Evolutionary conservation across 2,797 vertebrate species (phyloP), one percentile per base, ranked within the genome.

Genomic region (Chaetodon trifasciatus): DNA sequence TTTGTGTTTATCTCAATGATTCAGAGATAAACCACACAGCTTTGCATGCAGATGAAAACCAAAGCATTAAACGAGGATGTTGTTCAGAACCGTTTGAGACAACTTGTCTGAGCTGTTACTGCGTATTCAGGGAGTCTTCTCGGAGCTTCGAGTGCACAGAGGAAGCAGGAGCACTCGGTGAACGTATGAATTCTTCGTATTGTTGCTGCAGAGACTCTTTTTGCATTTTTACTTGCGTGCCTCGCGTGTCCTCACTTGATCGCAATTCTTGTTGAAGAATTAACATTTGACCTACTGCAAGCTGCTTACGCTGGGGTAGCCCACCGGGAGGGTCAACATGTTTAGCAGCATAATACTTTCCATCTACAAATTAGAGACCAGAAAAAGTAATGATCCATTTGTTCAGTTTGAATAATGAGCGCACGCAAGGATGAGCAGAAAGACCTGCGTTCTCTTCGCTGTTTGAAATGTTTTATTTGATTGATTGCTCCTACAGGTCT

Each of bases 1-100:
- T 82, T 71, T 86, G 75, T 78, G 76, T 89, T 93, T 81, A 90
- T 88, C 88, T 76, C 74, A 67, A 44, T 89, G 85, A 91, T 87
- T 82, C 73, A 56, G 78, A 87, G 84, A 94, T 92, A 88, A 92
- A 92, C 65, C 63, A n/a, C 35, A 40, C 60, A 61, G 85, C 88
- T 78, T 89, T 87, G 84, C 80, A 85, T 83, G 75, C 80, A 85
- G 71, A 92, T 87, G 75, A 87, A 90, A 82, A 79, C 24, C 73
- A 70, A 70, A 66, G 56, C 79, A 76, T 80, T 49, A 80, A 77
- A 81, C 4, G 0, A 56, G 16, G 61, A 57, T 76, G 78, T 73
- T 81, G 52, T 76, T 82, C 42, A 55, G 46, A 76, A 80, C 70
- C 52, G 58, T 84, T 69, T 39, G 39, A 72, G 57, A 74, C 49